A percentile compares a stretch with the other conserved stretches of the same genome.
phyloP scores from a whole-genome alignment of 2,797 vertebrate genomes.

The Onychomys leucogaster region DNA sequence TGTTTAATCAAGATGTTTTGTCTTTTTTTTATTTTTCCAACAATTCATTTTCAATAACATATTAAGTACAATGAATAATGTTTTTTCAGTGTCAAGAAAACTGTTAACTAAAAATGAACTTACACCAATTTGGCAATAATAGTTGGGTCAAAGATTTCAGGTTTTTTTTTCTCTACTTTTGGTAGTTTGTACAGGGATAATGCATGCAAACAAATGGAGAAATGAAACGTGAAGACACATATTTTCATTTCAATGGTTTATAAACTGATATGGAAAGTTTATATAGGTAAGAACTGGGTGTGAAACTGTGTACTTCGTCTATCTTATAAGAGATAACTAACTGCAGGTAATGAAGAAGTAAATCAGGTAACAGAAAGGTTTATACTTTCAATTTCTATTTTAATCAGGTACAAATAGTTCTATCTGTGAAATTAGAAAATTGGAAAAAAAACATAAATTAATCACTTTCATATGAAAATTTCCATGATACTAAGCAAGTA shows the following conservation, averaged over 20 bases:
- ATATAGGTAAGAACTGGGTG: neutral
- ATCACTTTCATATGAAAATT: neutral
- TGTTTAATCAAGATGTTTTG: neutral
- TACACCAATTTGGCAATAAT: too few species aligned
- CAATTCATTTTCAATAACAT: constrained; percentile 16
- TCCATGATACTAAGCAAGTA: neutral
- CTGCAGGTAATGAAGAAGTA: neutral
- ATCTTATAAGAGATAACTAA: neutral
- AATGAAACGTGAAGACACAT: neutral
- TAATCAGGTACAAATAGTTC: neutral
- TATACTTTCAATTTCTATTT: neutral
- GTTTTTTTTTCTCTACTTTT: neutral
- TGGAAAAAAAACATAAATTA: neutral
- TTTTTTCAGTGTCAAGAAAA: neutral
- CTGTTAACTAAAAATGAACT: neutral
- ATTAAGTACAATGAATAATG: neutral
- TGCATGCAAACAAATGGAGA: neutral
- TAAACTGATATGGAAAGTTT: neutral
- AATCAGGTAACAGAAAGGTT: neutral
- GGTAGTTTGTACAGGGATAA: neutral
- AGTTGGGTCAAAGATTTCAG: too few species aligned
- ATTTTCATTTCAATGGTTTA: neutral
- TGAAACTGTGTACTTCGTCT: neutral
- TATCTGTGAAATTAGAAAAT: neutral
- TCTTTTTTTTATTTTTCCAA: neutral